phyloP scores from a whole-genome alignment of 1,140 invertebrate species.

The Megathymus violae region DNA sequence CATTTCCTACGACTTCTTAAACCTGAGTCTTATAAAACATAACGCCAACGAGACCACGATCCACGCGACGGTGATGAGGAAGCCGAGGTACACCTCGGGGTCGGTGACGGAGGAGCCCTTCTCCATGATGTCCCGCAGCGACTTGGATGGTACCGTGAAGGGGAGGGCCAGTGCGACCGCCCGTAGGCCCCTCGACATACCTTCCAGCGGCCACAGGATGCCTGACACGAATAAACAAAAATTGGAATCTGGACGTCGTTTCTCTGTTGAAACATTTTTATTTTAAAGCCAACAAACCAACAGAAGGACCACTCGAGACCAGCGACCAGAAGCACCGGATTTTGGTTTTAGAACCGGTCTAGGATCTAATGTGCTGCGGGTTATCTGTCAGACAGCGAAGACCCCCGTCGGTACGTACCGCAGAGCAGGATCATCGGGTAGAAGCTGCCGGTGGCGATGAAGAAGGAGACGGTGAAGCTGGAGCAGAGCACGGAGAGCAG shows the following conservation, averaged over 20 bases:
- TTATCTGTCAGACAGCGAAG: too few relatives aligned
- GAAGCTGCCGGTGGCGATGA: slow-evolving; percentile 92
- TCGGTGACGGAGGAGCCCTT: slow-evolving; percentile 85
- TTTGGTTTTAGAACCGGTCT: too few relatives aligned
- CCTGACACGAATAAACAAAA: too few relatives aligned
- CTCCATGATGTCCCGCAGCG: slow-evolving; percentile 86
- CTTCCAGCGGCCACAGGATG: slow-evolving; percentile 95
- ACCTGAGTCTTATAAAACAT: slow-evolving; percentile 61
- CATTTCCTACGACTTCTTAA: slow-evolving; percentile 64
- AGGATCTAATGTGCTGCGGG: too few relatives aligned
- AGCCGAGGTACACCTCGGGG: slow-evolving; percentile 85
- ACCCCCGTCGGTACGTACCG: too few relatives aligned
- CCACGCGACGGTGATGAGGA: slow-evolving; percentile 85
- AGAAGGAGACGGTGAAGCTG: slow-evolving; percentile 92
- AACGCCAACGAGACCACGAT: slow-evolving; percentile 68
- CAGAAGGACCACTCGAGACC: too few relatives aligned
- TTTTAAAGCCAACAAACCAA: too few relatives aligned
- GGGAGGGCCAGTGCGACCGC: slow-evolving; percentile 85
- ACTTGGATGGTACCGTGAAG: slow-evolving; percentile 87
- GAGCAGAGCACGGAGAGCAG: slow-evolving; percentile 91
- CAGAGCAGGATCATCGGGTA: slow-evolving; percentile 93
- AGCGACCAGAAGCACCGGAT: too few relatives aligned
- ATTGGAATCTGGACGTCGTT: too few relatives aligned
- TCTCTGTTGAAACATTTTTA: too few relatives aligned
- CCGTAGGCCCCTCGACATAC: slow-evolving; percentile 85